Evolutionary conservation across 1,140 invertebrate species (phyloP), one percentile per base, ranked within the genome.

Genomic region (Littorina saxatilis): DNA sequence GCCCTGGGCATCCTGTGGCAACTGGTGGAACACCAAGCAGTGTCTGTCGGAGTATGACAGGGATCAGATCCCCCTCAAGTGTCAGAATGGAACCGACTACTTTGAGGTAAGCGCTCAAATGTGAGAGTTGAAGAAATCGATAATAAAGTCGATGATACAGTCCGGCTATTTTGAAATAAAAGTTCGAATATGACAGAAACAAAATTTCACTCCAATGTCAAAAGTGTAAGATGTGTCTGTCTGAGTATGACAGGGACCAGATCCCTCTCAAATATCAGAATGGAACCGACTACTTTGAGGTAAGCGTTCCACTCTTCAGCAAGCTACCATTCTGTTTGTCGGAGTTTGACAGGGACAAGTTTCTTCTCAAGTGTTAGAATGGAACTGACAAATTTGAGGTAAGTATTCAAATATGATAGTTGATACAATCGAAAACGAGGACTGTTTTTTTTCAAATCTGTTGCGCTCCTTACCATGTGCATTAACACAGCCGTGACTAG

Each of bases 1-100:
- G 13, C 98, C 98, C 2, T 99, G 99, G 99, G 95, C 98, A 70
- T 96, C 95, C 7, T 99, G 99, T 91, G 95, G 96, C 90, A 99
- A 99, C 92, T 95, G 95, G 88, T 99, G 92, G 92, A 92, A 92
- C 87, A 90, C 91, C 13, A 13, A 75, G 0, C 73, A 58, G 2
- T 93, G 92, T 82, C 79, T 85, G 78, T 89, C 87, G 0, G 85
- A 87, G 20, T 90, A 89, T 79, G 82, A 87, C 29, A 68, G 83
- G 13, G 50, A 87, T 35, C 83, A 84, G 66, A 82, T 87, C 15
- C 84, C 85, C 13, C 84, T 84, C 82, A 88, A 80, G 68, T 89
- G 89, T 63, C 83, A 83, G 17, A 88, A 89, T 35, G 82, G 58
- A 0, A 84, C 87, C 0, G 68, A 58, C 52, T 85, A 66, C 58